Percentiles rank a stretch among this genome's conserved stretches.
Conservation (phyloP, 2,113 vertebrate species). For the Maccullochella peelii region DNA sequence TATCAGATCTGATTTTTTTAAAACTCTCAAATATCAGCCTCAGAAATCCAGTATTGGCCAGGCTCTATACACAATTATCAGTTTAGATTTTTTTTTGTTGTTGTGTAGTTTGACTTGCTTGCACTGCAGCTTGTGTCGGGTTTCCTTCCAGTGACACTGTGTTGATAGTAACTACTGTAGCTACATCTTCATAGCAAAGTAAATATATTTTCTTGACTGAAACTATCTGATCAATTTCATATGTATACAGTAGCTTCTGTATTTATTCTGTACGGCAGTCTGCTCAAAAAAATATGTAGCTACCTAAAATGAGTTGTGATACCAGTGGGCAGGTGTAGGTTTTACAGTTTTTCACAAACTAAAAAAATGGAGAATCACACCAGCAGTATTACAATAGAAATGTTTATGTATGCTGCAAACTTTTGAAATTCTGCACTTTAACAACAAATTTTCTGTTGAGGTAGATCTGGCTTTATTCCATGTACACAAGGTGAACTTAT, state of each 20-base stretch:
- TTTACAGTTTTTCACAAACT: slow-evolving; percentile 25
- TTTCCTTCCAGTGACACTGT: slow-evolving; percentile 13
- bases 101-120: slow-evolving; percentile 7
- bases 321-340: background rate
- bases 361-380: slow-evolving; percentile 5
- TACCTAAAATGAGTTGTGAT: slow-evolving; percentile 1
- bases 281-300: slow-evolving; percentile 4
- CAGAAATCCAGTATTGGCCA: background rate
- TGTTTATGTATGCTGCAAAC: slow-evolving; percentile 33
- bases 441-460: slow-evolving; percentile 48
- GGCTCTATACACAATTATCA: background rate
- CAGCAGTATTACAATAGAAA: background rate
- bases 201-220: slow-evolving; percentile 19
- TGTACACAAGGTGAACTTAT: background rate
- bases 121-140: background rate
- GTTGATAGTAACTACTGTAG: slow-evolving; percentile 23
- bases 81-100: background rate
- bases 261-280: slow-evolving; percentile 24
- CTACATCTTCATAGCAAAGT: background rate
- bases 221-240: slow-evolving; percentile 30
- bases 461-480: slow-evolving; percentile 8
- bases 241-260: slow-evolving; percentile 32
- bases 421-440: slow-evolving; percentile 69
- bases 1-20: background rate
- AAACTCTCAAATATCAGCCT: background rate